Evolutionary conservation across 2,888 invertebrate genomes (phyloP).

Genomic region (Flexamia atlantica): DNA sequence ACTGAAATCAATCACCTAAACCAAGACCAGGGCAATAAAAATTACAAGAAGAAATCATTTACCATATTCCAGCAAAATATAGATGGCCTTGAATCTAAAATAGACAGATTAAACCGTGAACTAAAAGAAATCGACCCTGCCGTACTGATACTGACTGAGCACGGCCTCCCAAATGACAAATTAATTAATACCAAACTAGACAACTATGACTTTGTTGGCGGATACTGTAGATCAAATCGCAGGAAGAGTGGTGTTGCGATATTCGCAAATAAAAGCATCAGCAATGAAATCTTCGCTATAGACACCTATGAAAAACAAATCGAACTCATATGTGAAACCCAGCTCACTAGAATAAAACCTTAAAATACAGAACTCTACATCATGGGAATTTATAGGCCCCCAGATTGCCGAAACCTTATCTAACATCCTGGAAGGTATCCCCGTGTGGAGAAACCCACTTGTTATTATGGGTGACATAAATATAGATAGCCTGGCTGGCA

Average conservation of each 20-base stretch:
- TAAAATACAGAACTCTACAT: conserved; percentile 5
- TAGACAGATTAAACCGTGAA: conserved; percentile 47
- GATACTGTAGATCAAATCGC: conserved; percentile 15
- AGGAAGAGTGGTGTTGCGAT: conserved; percentile 40
- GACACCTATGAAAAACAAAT: conserved; percentile 9
- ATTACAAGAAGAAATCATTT: background rate
- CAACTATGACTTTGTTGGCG: conserved; percentile 26
- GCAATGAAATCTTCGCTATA: conserved; percentile 31
- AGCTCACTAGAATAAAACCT: conserved; percentile 27
- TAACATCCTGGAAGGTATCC: conserved; percentile 12
- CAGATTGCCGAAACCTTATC: conserved; percentile 12
- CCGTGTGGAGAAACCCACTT: conserved; percentile 21
- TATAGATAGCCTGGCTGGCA: conserved; percentile 15
- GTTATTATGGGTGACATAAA: conserved; percentile 47
- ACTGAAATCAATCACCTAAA: background rate
- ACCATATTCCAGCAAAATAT: conserved; percentile 39
- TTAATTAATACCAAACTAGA: conserved; percentile 15
- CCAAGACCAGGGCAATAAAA: background rate
- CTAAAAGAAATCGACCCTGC: conserved; percentile 8
- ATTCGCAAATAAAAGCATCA: conserved; percentile 1
- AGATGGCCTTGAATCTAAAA: conserved; percentile 17
- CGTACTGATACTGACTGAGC: conserved; percentile 30
- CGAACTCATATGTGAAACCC: conserved; percentile 34
- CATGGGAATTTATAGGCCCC: conserved; percentile 37
- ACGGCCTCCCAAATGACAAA: conserved; percentile 29